These are phyloP conservation scores for Nesospiza acunhae DNA, from an alignment of 2,113 vertebrate species.

Conservation along the genomic window DNA sequence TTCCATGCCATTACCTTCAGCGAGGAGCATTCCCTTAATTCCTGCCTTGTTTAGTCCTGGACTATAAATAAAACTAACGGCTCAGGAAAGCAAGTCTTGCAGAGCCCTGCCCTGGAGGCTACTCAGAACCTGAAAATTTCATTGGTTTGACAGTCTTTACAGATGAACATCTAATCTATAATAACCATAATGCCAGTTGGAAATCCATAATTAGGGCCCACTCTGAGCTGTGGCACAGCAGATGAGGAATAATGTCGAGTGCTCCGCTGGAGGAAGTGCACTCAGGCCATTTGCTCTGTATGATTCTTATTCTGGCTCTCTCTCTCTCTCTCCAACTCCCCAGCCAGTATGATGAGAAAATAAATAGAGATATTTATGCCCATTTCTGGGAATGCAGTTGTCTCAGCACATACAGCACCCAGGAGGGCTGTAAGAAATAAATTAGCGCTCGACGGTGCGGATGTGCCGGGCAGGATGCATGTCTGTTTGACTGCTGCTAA, in stretches of 20 bases:
- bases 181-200: conserved; percentile 63
- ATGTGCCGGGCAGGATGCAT: background rate
- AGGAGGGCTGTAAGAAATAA: conserved; percentile 21
- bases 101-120: conserved; percentile 15
- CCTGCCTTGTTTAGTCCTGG: conserved; percentile 58
- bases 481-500: background rate
- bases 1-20: conserved; percentile 54
- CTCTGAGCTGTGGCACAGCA: conserved; percentile 35
- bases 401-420: conserved; percentile 16
- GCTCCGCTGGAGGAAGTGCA: background rate
- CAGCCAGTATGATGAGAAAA: conserved; percentile 46
- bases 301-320: conserved; percentile 36
- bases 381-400: conserved; percentile 5
- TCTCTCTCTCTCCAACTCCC: background rate
- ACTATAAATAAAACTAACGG: conserved; percentile 60
- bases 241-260: background rate
- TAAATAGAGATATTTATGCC: conserved; percentile 54
- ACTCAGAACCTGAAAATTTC: conserved; percentile 29
- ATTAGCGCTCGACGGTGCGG: background rate
- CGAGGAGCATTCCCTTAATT: conserved; percentile 56
- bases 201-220: conserved; percentile 68
- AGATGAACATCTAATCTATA: conserved; percentile 23
- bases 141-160: conserved; percentile 37
- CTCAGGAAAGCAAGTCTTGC: background rate
- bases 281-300: conserved; percentile 39